phyloP scores from a whole-genome alignment of 2,113 vertebrate species.

The Furnarius figulus region DNA sequence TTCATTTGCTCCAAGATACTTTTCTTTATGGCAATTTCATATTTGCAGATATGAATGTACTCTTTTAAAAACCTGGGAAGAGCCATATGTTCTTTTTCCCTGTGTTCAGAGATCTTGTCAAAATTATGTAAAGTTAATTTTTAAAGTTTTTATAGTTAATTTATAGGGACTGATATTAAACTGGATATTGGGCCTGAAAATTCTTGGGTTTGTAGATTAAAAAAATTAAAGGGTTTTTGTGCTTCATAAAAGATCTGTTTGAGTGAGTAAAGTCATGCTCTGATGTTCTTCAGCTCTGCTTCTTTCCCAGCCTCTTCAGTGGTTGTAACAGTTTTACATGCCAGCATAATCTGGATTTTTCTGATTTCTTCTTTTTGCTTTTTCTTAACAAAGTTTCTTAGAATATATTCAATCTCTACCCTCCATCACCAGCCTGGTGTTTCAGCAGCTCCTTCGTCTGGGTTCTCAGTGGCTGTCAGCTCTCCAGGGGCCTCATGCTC shows the following conservation, averaged over 20 bases:
- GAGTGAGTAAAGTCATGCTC: not conserved
- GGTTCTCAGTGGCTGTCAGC: not conserved
- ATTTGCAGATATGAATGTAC: fast-evolving
- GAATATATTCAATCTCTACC: fast-evolving
- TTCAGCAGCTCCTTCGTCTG: not conserved
- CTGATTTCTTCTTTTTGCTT: not conserved
- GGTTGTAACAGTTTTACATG: not conserved
- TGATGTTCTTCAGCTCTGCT: not conserved
- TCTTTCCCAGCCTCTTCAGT: not conserved
- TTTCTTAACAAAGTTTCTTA: not conserved
- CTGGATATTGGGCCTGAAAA: not conserved
- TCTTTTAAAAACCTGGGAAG: not conserved
- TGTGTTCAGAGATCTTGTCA: not conserved
- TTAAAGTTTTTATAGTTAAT: not conserved
- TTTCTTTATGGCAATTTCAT: not conserved
- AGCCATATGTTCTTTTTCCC: not conserved
- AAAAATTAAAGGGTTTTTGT: not conserved
- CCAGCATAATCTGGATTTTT: not conserved
- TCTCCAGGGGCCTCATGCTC: not conserved
- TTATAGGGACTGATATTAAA: not conserved
- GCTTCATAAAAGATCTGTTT: not conserved
- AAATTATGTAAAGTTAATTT: not conserved
- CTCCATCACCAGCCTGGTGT: not conserved
- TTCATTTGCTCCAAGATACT: fast-evolving
- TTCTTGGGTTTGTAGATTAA: not conserved